A percentile compares a stretch with the other conserved stretches of the same genome.
phyloP scores from a whole-genome alignment of 37 sponge, comb jelly and placozoan species.

The Haliclona indistincta region DNA sequence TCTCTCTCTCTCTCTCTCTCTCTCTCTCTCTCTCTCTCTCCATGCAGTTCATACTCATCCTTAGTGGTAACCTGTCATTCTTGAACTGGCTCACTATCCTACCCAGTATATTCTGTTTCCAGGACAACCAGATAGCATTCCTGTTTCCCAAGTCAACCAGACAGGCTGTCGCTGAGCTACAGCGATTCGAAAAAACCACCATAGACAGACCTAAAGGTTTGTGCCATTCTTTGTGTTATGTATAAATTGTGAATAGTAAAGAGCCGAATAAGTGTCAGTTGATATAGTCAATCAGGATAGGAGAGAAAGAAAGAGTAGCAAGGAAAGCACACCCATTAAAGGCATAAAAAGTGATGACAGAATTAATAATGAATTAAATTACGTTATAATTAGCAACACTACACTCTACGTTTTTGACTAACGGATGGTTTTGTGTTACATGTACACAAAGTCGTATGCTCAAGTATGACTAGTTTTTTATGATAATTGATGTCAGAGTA shows the following conservation, averaged over 20 bases:
- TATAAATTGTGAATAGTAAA: too few relatives aligned
- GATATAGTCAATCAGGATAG: background rate
- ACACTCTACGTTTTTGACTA: too few relatives aligned
- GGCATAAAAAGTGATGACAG: too few relatives aligned
- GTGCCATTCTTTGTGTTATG: background rate
- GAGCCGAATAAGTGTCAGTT: background rate
- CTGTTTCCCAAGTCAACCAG: slow-evolving; percentile 48
- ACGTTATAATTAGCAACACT: too few relatives aligned
- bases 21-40: background rate
- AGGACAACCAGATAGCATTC: slow-evolving; percentile 63
- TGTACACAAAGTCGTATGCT: too few relatives aligned
- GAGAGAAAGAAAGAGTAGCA: background rate
- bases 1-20: background rate
- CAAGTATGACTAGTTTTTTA: too few relatives aligned
- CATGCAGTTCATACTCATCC: slow-evolving; percentile 66
- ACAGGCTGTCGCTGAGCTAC: slow-evolving; percentile 30
- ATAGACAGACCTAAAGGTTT: background rate
- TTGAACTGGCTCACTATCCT: slow-evolving; percentile 95
- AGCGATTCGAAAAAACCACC: slow-evolving; percentile 1
- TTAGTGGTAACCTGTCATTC: slow-evolving; percentile 93
- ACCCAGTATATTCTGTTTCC: slow-evolving; percentile 84
- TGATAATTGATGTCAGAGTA: too few relatives aligned
- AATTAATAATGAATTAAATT: too few relatives aligned
- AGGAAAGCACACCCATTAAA: too few relatives aligned
- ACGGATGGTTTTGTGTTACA: too few relatives aligned